Base-by-base conservation (phyloP, 1,140 invertebrate species). In the Geopemphigus sp. region DNA sequence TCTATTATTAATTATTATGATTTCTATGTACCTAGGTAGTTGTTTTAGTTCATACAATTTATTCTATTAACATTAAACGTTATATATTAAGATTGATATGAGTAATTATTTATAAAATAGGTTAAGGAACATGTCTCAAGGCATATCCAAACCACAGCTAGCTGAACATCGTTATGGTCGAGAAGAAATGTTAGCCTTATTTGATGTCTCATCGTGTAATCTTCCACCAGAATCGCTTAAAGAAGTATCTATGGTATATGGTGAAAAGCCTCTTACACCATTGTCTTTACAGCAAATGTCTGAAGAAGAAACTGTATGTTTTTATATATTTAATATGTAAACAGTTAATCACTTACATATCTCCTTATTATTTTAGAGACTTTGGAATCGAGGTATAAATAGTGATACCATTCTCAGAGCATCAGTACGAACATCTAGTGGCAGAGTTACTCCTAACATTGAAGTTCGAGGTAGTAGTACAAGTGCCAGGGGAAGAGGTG, bases 161-260 rank as follows among this genome's bases (percentile, higher is more conserved):
- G 91, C 92, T 82, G 91, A 94, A 82, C 89, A 91, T 88, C 87
- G 91, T 81, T 95, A 95, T 83, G 93, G 93, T 45, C 87, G 93
- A 82, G 94, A 96, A 86, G 94, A 96, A 84, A 95, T 96, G 93
- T 85, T 96, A 80, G 92, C 93, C 59, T 84, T 95, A 50, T 95
- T 91, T 84, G 90, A 93, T 70, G 68, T 81, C 15, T 57, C 81
- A 10, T 22, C 76, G 5, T 66, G 88, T 88, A 78, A 78, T 78
- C 22, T 63, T 50, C 83, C 87, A 76, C 92, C 92, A n/a, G 88
- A 90, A 81, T 88, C 89, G 74, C 86, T 94, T 66, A 84, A 89
- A 45, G 87, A 87, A 80, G 89, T 92, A 83, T 87, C 89, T 82
- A 87, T 88, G 64, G 86, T 96, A 15, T 92, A 89, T 84, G 87